Evolutionary conservation across 1,140 invertebrate genomes (phyloP), one percentile per base, ranked within the genome.

Genomic region (Drosophila suzukii): DNA sequence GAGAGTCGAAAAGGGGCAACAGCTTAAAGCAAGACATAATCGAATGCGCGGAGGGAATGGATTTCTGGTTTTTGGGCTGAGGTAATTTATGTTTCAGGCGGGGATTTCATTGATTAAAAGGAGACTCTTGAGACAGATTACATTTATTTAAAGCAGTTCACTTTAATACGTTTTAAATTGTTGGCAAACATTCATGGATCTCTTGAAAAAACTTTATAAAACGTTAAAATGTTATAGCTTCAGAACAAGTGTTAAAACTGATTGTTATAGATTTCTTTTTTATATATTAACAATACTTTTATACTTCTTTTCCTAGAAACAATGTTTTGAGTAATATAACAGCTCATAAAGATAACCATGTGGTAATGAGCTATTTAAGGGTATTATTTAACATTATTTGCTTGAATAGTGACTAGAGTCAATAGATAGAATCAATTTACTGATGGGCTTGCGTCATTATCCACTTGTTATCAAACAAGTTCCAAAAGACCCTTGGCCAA

Each of bases 391-490:
- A 43, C 10, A 38, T 27, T 62, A 32, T 59, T 59, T 41, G 59
- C 53, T 8, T 13, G 4, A n/a, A 3, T 41, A 57, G n/a, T 38
- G 27, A 20, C 17, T 12, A 41, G 6, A 41, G 34, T 55, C 12
- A 32, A 58, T 7, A 53, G 20, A 13, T 17, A 36, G 32, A 32
- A 41, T 41, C 24, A n/a, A 58, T 32, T 57, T 30, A 17, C 15
- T 6, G 13, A 6, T 10, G 11, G 2, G 38, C 17, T 38, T 50
- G 65, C 59, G 65, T 65, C 65, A n/a, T 46, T 70, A 54, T 38
- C 13, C 38, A 53, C 17, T 32, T 68, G 60, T 44, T 67, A 51
- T 50, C 59, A 11, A 51, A 63, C 59, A 44, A 63, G 36, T 49
- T 67, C 15, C 34, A 3, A 34, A 34, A 39, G 39, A 38, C 66